phyloP scores from a whole-genome alignment of 2,797 vertebrate genomes.

The Prunella strophiata region DNA sequence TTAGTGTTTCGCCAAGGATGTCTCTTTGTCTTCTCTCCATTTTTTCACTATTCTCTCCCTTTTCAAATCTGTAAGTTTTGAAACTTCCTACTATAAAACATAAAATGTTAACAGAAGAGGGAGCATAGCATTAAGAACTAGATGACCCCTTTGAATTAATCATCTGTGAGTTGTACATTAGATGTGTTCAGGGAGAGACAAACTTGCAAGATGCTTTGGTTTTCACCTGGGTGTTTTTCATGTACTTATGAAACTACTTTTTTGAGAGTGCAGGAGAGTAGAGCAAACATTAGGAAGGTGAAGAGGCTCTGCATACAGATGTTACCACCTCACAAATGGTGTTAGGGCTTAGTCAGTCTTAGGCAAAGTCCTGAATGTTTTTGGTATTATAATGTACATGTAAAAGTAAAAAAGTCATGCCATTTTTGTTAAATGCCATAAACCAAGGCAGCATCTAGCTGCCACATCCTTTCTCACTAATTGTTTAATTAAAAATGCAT shows the following conservation, averaged over 20 bases:
- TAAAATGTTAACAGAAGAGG: background rate
- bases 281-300: fast-evolving
- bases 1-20: background rate
- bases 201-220: background rate
- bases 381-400: background rate
- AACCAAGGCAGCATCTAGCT: background rate
- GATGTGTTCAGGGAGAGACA: background rate
- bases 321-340: background rate
- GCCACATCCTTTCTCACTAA: background rate
- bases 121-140: background rate
- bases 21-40: background rate
- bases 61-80: background rate
- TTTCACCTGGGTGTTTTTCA: background rate
- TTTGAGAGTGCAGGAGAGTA: background rate
- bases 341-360: background rate
- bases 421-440: background rate
- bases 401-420: background rate
- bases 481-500: background rate
- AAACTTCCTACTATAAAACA: background rate
- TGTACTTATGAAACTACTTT: background rate
- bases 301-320: background rate
- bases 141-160: background rate
- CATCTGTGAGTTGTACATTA: background rate
- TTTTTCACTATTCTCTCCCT: background rate
- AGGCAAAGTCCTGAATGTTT: background rate